phyloP scores from a whole-genome alignment of 2,113 vertebrate species.

The Todiramphus chloris region DNA sequence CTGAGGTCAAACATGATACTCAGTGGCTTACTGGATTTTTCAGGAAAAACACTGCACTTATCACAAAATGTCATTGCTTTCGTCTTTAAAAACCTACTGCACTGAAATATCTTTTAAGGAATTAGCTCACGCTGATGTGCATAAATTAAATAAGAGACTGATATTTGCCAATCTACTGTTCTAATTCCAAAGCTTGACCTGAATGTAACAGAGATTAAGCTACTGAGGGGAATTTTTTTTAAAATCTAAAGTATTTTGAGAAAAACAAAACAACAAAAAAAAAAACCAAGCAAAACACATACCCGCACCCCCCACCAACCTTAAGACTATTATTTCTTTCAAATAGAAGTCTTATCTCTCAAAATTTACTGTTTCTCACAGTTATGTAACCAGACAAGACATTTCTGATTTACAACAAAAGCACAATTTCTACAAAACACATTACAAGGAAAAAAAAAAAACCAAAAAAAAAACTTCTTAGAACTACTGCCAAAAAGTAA shows the following conservation, averaged over 20 bases:
- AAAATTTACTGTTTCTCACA: background rate
- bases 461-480: background rate
- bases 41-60: rapidly evolving
- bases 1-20: background rate
- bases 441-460: background rate
- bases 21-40: background rate
- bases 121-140: background rate
- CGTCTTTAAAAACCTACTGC: background rate
- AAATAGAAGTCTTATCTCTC: background rate
- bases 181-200: background rate
- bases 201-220: background rate
- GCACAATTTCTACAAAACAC: constrained; percentile 68
- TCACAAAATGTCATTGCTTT: background rate
- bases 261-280: background rate
- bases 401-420: constrained; percentile 62
- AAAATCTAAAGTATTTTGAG: background rate
- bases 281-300: background rate
- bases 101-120: background rate
- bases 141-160: background rate
- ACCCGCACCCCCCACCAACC: background rate
- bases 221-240: background rate
- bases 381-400: constrained; percentile 10
- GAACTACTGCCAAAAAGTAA: constrained; percentile 66
- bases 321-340: background rate
- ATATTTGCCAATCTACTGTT: background rate